Evolutionary conservation across 1,140 invertebrate genomes (phyloP), one percentile per base, ranked within the genome.

Genomic region (Orussus abietinus): DNA sequence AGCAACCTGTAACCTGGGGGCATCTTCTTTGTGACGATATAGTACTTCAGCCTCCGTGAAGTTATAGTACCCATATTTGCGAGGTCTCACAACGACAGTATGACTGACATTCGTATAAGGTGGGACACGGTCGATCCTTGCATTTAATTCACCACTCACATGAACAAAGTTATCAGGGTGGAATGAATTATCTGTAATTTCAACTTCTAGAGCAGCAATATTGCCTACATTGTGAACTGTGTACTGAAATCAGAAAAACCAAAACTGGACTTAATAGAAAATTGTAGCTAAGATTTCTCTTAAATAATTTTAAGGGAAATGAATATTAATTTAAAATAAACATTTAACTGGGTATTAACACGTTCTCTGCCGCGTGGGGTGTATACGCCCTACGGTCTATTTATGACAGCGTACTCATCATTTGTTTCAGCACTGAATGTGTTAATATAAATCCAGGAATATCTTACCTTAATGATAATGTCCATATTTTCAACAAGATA

Each of bases 401-500:
- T n/a, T n/a, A n/a, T n/a, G n/a, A n/a, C n/a, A n/a, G n/a, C n/a
- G n/a, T n/a, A n/a, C n/a, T n/a, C n/a, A n/a, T n/a, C n/a, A n/a
- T n/a, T n/a, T n/a, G n/a, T n/a, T n/a, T n/a, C n/a, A n/a, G n/a
- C n/a, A n/a, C n/a, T n/a, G 33, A 50, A 25, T n/a, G n/a, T n/a
- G n/a, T n/a, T n/a, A n/a, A n/a, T n/a, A n/a, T n/a, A n/a, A n/a
- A n/a, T n/a, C n/a, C n/a, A n/a, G n/a, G n/a, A n/a, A n/a, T n/a
- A n/a, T n/a, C 14, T 56, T 66, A 78, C 88, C 73, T 96, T 92
- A 26, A 98, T 86, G 53, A 98, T 80, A 55, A 98, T 85, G 69
- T 99, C 96, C 84, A 93, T 92, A 62, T 89, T 87, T 78, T 99
- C 95, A n/a, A 99, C 95, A 36, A 98, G 75, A 68, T 97, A 98